These are phyloP conservation scores for Chymomyza fuscimana DNA, from an alignment of 2,888 invertebrate genomes.

Conservation along the genomic window DNA sequence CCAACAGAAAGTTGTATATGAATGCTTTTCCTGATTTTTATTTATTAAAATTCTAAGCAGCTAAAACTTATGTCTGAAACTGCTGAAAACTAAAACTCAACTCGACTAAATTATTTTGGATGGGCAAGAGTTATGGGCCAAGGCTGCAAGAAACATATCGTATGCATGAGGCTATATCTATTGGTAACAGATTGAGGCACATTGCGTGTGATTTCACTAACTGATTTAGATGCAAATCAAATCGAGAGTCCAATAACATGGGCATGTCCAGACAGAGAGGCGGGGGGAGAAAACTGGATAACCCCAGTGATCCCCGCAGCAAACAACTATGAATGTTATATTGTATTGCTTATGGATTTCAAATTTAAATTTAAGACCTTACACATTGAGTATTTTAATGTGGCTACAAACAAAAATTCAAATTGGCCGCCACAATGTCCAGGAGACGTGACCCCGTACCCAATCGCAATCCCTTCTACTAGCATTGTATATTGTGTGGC, in stretches of 20 bases:
- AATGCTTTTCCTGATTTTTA: constrained; percentile 6
- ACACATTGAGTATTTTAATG: constrained; percentile 78
- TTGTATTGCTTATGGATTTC: constrained; percentile 75
- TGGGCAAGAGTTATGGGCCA: constrained; percentile 61
- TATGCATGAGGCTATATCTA: background rate
- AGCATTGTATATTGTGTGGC: constrained; percentile 58
- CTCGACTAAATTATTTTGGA: constrained; percentile 3
- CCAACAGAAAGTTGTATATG: constrained; percentile 3
- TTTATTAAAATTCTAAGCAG: constrained; percentile 61
- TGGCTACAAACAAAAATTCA: constrained; percentile 64
- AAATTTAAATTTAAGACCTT: constrained; percentile 77
- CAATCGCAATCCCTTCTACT: constrained; percentile 26
- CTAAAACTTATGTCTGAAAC: constrained; percentile 15
- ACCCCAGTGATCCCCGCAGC: constrained; percentile 5
- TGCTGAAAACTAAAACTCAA: constrained; percentile 47
- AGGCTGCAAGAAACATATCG: constrained; percentile 22
- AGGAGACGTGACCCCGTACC: constrained; percentile 22
- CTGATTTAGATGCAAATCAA: constrained; percentile 72
- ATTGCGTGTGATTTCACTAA: constrained; percentile 57
- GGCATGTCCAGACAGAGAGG: no score
- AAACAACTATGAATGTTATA: constrained; percentile 69
- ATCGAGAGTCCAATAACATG: constrained; percentile 60
- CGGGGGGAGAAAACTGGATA: constrained; percentile 50
- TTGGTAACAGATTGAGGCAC: constrained; percentile 33
- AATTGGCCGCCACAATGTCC: constrained; percentile 51